Evolutionary conservation across 2,888 invertebrate genomes (phyloP).

Genomic region (Gari tellinella): DNA sequence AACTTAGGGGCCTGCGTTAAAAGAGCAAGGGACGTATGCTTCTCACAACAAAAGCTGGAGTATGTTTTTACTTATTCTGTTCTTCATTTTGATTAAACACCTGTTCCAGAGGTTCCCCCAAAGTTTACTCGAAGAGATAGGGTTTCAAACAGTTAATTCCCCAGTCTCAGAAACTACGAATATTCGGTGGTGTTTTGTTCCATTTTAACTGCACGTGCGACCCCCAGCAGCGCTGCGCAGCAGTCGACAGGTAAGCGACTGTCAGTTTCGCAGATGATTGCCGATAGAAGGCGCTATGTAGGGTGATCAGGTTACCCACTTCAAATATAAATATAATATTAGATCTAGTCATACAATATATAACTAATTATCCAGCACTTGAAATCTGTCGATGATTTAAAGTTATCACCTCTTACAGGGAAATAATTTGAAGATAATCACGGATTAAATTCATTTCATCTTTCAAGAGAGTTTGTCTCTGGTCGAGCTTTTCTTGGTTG

Average conservation of each 20-base stretch:
- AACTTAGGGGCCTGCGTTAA: no score
- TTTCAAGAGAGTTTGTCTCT: no score
- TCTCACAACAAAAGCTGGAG: no score
- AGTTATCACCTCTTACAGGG: no score
- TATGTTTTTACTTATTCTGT: slow-evolving; percentile 6
- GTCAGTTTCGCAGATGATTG: slow-evolving; percentile 23
- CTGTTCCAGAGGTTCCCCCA: slow-evolving; percentile 30
- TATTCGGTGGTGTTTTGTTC: slow-evolving; percentile 28
- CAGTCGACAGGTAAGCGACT: slow-evolving; percentile 33
- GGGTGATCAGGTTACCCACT: slow-evolving; percentile 31
- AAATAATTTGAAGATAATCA: no score
- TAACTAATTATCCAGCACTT: no score
- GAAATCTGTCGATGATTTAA: no score
- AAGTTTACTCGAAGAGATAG: slow-evolving; percentile 37
- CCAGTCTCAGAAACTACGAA: slow-evolving; percentile 23
- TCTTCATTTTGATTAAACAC: slow-evolving; percentile 39
- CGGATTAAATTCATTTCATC: no score
- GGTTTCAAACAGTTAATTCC: slow-evolving; percentile 39
- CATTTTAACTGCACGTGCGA: slow-evolving; percentile 43
- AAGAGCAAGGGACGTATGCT: no score
- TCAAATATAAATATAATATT: slow-evolving; percentile 31
- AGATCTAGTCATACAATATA: no score
- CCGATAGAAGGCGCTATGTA: slow-evolving; percentile 22
- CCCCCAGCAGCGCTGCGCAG: slow-evolving; percentile 39
- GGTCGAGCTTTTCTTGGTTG: no score